Evolutionary conservation across 2,888 invertebrate genomes (phyloP), one percentile per base, ranked within the genome.

Genomic region (Hartigia nigra): DNA sequence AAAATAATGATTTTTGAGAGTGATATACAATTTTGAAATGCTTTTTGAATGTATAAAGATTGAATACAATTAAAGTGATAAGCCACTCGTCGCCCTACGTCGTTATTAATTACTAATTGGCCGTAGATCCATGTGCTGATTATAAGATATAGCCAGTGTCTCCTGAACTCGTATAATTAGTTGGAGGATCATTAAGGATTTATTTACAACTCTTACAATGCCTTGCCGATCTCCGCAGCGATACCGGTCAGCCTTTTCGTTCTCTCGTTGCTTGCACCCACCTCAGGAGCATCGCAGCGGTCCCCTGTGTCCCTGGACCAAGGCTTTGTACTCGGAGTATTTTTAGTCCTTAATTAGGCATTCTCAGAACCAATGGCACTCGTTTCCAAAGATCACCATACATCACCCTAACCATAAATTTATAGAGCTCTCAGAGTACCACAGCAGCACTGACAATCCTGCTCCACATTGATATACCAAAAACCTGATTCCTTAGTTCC

Each of bases 91-190:
- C 77, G 69, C 55, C 75, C 55, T 79, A 76, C 81, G 82, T 81
- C 84, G 84, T 88, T 87, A 87, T 87, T 87, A 88, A 88, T 88
- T 86, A 85, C 88, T 88, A 88, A 88, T 88, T 88, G 88, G 86
- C 81, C 79, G 72, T 79, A 76, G 72, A 75, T 72, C 72, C 72
- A 34, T 32, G 72, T 72, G 32, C 31, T 77, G 76, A 79, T 86
- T 84, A 84, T 84, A 85, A 86, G 86, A 86, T 82, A 82, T 81
- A 80, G 78, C 69, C 79, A 76, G 77, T 81, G 82, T 85, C 82
- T 81, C 81, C 69, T 37, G 79, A 82, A 78, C 77, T 82, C 81
- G 85, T 85, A 86, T 87, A 87, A 87, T 87, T 87, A 87, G 84
- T 84, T 81, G 81, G 79, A 81, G 82, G 86, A 86, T 88, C 87